Conservation (phyloP, 2,797 vertebrate genomes). For the Syndactyla subalaris region DNA sequence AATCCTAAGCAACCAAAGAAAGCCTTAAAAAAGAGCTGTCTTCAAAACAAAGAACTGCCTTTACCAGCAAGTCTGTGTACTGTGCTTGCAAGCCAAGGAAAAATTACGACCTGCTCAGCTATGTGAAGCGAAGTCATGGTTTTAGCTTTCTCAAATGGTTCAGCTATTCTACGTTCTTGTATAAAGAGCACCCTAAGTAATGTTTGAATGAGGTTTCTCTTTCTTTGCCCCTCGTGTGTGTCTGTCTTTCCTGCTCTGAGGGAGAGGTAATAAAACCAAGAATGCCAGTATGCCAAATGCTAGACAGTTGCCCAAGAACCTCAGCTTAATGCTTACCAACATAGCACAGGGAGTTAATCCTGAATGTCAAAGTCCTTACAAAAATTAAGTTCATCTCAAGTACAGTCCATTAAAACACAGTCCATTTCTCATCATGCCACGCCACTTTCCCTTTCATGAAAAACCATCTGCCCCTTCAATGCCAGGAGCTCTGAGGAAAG, state of each 20-base stretch:
- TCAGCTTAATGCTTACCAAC: not conserved
- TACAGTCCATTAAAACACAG: not conserved
- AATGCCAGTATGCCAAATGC: not conserved
- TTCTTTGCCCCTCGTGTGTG: not conserved
- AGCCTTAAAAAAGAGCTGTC: not conserved
- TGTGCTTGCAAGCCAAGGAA: not conserved
- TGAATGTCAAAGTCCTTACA: constrained; percentile 12
- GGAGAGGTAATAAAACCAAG: not conserved
- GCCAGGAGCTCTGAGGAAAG: not conserved
- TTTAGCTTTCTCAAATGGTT: not conserved
- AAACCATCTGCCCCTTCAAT: not conserved
- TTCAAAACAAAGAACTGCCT: not conserved
- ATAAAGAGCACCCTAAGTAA: not conserved
- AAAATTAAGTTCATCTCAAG: not conserved
- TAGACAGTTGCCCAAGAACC: not conserved
- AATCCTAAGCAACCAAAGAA: not conserved
- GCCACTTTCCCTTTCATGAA: not conserved
- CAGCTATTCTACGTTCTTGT: not conserved
- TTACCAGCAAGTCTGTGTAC: not conserved
- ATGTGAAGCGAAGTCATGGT: not conserved
- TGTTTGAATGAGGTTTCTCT: not conserved
- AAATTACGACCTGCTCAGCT: not conserved
- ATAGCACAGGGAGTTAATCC: not conserved
- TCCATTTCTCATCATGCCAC: not conserved
- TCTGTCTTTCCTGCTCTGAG: not conserved